Percentiles rank a stretch among this genome's conserved stretches.
phyloP scores from a whole-genome alignment of 92 coral and sea anemone genomes.

The Desmophyllum pertusum region DNA sequence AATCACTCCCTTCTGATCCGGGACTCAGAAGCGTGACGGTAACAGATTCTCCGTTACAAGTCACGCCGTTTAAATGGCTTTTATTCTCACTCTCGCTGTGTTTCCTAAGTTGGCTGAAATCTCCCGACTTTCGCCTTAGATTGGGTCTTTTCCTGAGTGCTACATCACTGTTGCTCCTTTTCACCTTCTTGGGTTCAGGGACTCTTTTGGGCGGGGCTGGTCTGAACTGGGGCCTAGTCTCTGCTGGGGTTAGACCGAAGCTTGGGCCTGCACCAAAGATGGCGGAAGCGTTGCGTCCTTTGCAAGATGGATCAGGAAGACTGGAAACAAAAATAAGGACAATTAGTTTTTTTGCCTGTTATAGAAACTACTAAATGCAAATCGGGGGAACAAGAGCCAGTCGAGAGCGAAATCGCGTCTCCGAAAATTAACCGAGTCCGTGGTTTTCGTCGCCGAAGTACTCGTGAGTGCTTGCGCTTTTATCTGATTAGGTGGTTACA shows the following conservation, averaged over 20 bases:
- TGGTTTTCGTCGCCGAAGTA: not conserved
- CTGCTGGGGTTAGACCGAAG: constrained; percentile 75
- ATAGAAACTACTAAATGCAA: not conserved
- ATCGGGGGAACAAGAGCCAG: not conserved
- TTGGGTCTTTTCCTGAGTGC: constrained; percentile 61
- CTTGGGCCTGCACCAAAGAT: constrained; percentile 90
- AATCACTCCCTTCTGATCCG: constrained; percentile 42
- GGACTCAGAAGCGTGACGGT: constrained; percentile 37
- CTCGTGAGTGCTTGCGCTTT: no score
- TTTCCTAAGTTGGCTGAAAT: constrained; percentile 55
- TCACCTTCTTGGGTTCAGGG: constrained; percentile 59
- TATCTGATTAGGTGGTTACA: no score
- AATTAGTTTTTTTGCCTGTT: constrained; percentile 9
- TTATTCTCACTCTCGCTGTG: constrained; percentile 55
- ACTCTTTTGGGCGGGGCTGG: constrained; percentile 64
- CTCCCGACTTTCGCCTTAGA: constrained; percentile 74
- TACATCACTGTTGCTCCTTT: constrained; percentile 87
- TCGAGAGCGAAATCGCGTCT: not conserved
- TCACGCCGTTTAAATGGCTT: constrained; percentile 51
- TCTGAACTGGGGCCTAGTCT: constrained; percentile 63
- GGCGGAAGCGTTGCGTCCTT: constrained; percentile 86
- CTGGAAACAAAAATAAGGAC: constrained; percentile 41
- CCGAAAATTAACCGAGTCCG: not conserved
- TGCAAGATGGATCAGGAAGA: constrained; percentile 78
- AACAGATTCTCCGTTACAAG: constrained; percentile 33